Percentiles rank a stretch among this genome's conserved stretches.
phyloP scores from a whole-genome alignment of 2,113 vertebrate species.

The Rana temporaria region DNA sequence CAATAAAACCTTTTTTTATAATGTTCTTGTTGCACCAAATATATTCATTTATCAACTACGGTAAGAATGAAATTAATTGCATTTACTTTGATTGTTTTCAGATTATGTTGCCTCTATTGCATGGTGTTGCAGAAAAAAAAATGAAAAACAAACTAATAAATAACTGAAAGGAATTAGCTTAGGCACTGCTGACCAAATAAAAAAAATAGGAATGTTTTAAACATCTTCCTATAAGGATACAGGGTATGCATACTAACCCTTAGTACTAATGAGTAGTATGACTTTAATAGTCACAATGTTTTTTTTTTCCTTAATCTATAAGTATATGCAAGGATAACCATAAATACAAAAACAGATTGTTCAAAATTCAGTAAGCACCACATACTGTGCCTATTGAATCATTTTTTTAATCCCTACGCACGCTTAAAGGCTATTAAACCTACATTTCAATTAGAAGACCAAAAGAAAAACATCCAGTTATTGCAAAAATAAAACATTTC shows the following conservation, averaged over 20 bases:
- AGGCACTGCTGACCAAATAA: constrained; percentile 17
- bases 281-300: constrained; percentile 49
- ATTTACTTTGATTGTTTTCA: too few species aligned
- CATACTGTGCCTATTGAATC: too few species aligned
- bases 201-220: background rate
- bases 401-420: too few species aligned
- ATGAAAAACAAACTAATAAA: background rate
- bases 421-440: too few species aligned
- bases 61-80: too few species aligned
- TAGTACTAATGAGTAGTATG: constrained; percentile 62
- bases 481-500: too few species aligned
- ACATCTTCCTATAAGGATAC: constrained; percentile 2
- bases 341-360: background rate
- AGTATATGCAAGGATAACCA: background rate
- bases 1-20: constrained; percentile 39
- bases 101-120: background rate
- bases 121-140: background rate
- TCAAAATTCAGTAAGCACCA: too few species aligned
- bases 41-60: background rate
- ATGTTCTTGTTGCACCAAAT: background rate
- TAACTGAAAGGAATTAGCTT: background rate
- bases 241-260: constrained; percentile 61
- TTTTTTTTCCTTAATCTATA: background rate
- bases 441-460: too few species aligned
- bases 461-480: too few species aligned